These are phyloP conservation scores for Phoeniculus purpureus DNA, from an alignment of 2,797 vertebrate genomes.

Conservation along the genomic window DNA sequence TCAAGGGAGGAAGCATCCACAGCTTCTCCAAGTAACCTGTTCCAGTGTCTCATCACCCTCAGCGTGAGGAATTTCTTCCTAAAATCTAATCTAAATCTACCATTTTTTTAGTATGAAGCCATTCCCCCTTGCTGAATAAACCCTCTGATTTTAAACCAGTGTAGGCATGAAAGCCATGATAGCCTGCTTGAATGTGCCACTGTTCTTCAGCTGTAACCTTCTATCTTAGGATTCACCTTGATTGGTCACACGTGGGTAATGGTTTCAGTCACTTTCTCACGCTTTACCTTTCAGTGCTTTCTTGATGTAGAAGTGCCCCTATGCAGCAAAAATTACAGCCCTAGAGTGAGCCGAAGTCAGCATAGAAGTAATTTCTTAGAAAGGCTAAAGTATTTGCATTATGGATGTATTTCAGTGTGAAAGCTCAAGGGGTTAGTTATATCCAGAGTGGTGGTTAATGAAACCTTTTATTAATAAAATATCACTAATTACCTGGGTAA, in stretches of 20 bases:
- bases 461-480: conserved; percentile 76
- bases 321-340: not conserved
- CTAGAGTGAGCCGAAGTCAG: not conserved
- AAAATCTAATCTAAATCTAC: too few relatives aligned
- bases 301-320: not conserved
- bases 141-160: not conserved
- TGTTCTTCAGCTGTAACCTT: not conserved
- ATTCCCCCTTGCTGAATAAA: not conserved
- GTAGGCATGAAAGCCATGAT: not conserved
- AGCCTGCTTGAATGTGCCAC: not conserved
- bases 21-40: too few relatives aligned
- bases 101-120: too few relatives aligned
- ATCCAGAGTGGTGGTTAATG: conserved; percentile 48
- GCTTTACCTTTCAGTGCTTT: not conserved
- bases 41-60: too few relatives aligned
- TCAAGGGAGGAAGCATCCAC: too few relatives aligned
- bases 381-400: not conserved
- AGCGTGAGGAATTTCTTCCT: too few relatives aligned
- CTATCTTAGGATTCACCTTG: not conserved
- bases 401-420: not conserved
- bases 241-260: not conserved
- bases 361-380: not conserved
- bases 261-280: not conserved
- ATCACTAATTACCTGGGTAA: conserved; percentile 77
- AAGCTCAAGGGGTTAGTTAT: conserved; percentile 17